These are phyloP conservation scores for Podotricha telesiphe DNA, from an alignment of 2,888 invertebrate genomes.

Conservation along the genomic window DNA sequence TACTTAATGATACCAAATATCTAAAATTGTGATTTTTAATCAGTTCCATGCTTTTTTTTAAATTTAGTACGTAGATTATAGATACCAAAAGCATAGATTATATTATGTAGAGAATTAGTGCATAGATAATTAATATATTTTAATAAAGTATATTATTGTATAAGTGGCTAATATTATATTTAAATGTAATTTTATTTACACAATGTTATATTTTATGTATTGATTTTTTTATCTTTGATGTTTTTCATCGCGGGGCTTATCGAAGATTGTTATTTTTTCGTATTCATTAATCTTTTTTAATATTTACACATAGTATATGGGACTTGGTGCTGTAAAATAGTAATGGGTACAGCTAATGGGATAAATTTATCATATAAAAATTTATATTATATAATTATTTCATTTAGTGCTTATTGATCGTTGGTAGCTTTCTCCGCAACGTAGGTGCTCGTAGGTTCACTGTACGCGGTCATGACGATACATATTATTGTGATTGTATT, in stretches of 20 bases:
- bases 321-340: background rate
- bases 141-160: slow-evolving; percentile 37
- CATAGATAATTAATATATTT: slow-evolving; percentile 23
- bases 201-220: slow-evolving; percentile 12
- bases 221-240: background rate
- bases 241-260: slow-evolving; percentile 13
- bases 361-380: background rate
- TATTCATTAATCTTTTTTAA: slow-evolving; percentile 4
- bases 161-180: slow-evolving; percentile 7
- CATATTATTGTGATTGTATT: slow-evolving; percentile 28
- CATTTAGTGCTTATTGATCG: background rate
- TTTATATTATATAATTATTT: background rate
- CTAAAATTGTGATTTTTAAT: slow-evolving; percentile 49
- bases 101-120: background rate
- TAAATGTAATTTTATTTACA: slow-evolving; percentile 13
- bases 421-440: background rate
- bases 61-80: slow-evolving; percentile 11
- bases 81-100: background rate
- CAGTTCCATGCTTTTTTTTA: slow-evolving; percentile 43
- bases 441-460: background rate
- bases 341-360: background rate
- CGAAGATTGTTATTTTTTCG: slow-evolving; percentile 15
- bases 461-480: slow-evolving; percentile 4
- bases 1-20: slow-evolving; percentile 42
- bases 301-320: background rate